Evolutionary conservation across 2,113 vertebrate genomes (phyloP).

Genomic region (Hemiprocne comata): DNA sequence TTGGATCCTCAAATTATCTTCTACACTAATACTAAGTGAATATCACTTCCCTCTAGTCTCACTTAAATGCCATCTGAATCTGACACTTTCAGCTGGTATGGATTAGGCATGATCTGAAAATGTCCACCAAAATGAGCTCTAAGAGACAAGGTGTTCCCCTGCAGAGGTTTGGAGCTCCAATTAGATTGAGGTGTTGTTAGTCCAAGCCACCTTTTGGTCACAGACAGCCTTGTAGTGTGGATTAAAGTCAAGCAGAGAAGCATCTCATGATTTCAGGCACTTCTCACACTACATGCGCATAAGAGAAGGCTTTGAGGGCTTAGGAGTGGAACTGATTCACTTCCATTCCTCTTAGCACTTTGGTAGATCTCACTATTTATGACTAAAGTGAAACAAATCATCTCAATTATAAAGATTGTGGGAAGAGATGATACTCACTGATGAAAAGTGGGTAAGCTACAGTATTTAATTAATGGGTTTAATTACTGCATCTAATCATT

Average conservation of each 20-base stretch:
- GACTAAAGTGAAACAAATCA: constrained; percentile 16
- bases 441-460: constrained; percentile 18
- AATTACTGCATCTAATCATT: constrained; percentile 40
- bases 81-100: background rate
- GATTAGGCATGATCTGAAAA: background rate
- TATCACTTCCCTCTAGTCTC: background rate
- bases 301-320: background rate
- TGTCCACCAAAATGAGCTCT: background rate
- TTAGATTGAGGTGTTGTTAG: background rate
- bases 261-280: background rate
- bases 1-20: background rate
- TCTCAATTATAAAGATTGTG: background rate
- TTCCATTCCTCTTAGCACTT: background rate
- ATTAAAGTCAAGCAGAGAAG: background rate
- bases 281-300: background rate
- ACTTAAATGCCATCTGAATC: background rate
- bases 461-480: constrained; percentile 34
- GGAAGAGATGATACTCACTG: background rate
- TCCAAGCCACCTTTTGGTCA: background rate
- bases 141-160: background rate
- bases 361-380: background rate
- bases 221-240: background rate
- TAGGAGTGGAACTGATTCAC: background rate
- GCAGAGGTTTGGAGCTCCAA: background rate
- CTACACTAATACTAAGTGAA: background rate